Base-by-base conservation (phyloP, 2,888 invertebrate species). In the Anoplius nigerrimus region DNA sequence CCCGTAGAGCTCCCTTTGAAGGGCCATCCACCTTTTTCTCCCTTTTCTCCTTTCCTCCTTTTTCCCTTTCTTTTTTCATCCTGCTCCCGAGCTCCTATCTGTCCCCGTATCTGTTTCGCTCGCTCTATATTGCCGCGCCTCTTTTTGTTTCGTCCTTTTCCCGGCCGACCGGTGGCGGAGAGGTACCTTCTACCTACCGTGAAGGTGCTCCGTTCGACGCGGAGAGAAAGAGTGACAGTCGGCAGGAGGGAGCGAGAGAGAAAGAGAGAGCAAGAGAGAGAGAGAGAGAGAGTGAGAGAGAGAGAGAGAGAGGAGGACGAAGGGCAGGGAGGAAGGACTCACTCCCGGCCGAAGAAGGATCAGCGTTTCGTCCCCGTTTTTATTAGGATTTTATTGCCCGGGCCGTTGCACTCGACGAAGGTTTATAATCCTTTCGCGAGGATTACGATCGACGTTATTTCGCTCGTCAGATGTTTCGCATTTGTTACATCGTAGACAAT, bases 1-100 rank as follows among this genome's bases (percentile, higher is more conserved):
- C n/a, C 62, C 68, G 52, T 56, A n/a, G 72, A 73, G 69, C 78
- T 76, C 75, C 72, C 80, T 66, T 71, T 69, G 66, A 75, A 62
- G 71, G 68, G 66, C 69, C 68, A 63, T 75, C 60, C 62, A 57
- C 67, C 61, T 66, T 51, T 53, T 51, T 62, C 52, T 59, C 54
- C 46, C 42, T 48, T 27, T 51, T 42, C 53, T 34, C 21, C 34
- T 46, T 52, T 53, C 27, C 15, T 42, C 27, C 24, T 21, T 20
- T 48, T 16, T 24, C 55, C 2, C 13, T 60, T 24, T 58, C 16
- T 16, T 42, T n/a, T n/a, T n/a, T 62, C 52, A 45, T 58, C 21
- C 15, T 58, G 11, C 18, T 42, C 64, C 66, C 64, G n/a, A 27
- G 69, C 69, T 66, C 59, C 46, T 24, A 34, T 34, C 34, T 34